phyloP scores from a whole-genome alignment of 2,797 vertebrate species.

The Eupleurogrammus muticus region DNA sequence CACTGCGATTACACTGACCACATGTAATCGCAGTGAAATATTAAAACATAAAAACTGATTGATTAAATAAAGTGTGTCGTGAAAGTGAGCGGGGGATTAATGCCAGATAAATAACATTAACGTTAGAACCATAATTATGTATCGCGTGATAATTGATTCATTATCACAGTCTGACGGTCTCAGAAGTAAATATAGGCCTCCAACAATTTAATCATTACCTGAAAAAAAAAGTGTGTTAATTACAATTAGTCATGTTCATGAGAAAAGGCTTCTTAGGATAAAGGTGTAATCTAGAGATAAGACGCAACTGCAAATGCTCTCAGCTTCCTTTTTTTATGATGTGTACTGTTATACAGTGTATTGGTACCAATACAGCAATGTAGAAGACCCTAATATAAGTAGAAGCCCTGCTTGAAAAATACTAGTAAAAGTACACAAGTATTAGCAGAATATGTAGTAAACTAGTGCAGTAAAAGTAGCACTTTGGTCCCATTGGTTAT shows the following conservation, averaged over 20 bases:
- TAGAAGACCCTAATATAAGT: too few species aligned
- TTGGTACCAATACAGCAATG: too few species aligned
- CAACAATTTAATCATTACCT: neutral
- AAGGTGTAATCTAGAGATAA: neutral
- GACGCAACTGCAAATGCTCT: neutral
- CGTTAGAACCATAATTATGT: neutral
- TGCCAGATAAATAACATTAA: neutral
- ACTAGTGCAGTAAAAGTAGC: too few species aligned
- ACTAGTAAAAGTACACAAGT: too few species aligned
- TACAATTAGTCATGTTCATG: neutral
- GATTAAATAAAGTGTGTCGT: neutral
- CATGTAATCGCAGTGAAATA: too few species aligned
- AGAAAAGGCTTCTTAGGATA: neutral
- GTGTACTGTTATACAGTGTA: neutral
- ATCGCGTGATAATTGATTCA: neutral
- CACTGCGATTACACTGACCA: too few species aligned
- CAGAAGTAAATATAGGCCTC: neutral
- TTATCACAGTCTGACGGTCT: neutral
- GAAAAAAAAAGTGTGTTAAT: neutral
- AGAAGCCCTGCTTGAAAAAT: too few species aligned
- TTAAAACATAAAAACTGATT: too few species aligned
- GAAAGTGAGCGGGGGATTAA: neutral
- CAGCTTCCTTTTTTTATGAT: neutral
- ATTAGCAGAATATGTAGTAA: too few species aligned
- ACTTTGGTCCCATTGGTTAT: too few species aligned